Percentiles rank a stretch among this genome's conserved stretches.
Evolutionary conservation across 1,140 invertebrate species (phyloP).

Genomic region (Drusus annulatus): DNA sequence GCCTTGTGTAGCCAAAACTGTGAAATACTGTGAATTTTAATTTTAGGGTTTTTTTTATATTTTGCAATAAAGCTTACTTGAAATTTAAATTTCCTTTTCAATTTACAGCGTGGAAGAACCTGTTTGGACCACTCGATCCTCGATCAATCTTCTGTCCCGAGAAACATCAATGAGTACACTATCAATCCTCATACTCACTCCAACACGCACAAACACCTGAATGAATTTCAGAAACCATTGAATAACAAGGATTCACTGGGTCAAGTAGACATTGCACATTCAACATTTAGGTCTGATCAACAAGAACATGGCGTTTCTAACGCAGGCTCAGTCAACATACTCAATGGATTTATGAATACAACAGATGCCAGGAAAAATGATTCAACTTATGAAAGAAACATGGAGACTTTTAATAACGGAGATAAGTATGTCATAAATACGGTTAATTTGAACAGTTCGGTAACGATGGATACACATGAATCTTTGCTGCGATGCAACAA

Average conservation of each 20-base stretch:
- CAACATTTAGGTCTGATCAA: not conserved
- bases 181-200: conserved; percentile 48
- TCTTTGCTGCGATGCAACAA: conserved; percentile 50
- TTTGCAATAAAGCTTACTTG: too few relatives aligned
- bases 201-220: conserved; percentile 41
- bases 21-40: not conserved
- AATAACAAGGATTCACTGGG: conserved; percentile 21
- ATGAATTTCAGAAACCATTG: conserved; percentile 47
- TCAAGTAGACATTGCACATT: conserved; percentile 15
- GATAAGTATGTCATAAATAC: conserved; percentile 29
- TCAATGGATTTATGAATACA: not conserved
- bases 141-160: conserved; percentile 57
- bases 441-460: conserved; percentile 36
- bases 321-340: not conserved
- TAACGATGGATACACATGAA: conserved; percentile 42
- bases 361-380: not conserved
- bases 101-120: conserved; percentile 55
- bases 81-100: conserved; percentile 22
- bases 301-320: not conserved
- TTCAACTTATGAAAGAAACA: conserved; percentile 14
- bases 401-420: not conserved
- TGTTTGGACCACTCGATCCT: conserved; percentile 57
- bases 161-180: conserved; percentile 55
- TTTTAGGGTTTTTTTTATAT: not conserved
- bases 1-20: too few relatives aligned